Conservation (phyloP, 1,140 invertebrate genomes). For the Drosophila auraria region DNA sequence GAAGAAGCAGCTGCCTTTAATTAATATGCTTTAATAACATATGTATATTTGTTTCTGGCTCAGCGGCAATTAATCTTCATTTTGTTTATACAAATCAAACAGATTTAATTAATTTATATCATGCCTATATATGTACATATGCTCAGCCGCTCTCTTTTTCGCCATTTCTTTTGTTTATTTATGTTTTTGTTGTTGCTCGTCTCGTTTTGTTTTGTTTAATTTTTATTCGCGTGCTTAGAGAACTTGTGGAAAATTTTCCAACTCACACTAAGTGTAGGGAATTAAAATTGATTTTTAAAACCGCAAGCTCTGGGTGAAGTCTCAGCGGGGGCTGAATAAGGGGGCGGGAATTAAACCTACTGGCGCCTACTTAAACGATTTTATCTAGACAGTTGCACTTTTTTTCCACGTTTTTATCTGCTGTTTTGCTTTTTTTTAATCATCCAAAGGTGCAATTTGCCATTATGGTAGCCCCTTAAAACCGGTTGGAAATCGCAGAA, state of each 20-base stretch:
- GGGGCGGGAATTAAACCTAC: constrained; percentile 11
- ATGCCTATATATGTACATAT: background rate
- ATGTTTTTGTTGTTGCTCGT: constrained; percentile 55
- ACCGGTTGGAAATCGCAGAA: constrained; percentile 37
- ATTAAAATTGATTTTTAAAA: constrained; percentile 72
- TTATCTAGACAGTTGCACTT: constrained; percentile 51
- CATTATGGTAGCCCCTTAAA: constrained; percentile 35
- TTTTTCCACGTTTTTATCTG: constrained; percentile 4
- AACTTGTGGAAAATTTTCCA: constrained; percentile 79
- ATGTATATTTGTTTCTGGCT: constrained; percentile 20
- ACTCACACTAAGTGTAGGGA: constrained; percentile 70
- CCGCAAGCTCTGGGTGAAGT: background rate
- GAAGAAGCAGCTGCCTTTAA: constrained; percentile 36
- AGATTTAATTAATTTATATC: constrained; percentile 57
- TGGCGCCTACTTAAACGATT: constrained; percentile 67
- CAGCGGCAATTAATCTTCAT: constrained; percentile 47
- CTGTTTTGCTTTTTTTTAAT: constrained; percentile 50
- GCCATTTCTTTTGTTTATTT: constrained; percentile 63
- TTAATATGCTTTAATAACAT: constrained; percentile 53
- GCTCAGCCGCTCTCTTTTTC: constrained; percentile 11
- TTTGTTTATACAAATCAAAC: constrained; percentile 55
- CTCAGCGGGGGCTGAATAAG: background rate
- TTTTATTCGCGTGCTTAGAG: constrained; percentile 52
- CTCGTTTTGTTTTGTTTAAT: constrained; percentile 35
- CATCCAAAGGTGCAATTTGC: constrained; percentile 43